A percentile compares a stretch with the other conserved stretches of the same genome.
phyloP scores from a whole-genome alignment of 1,140 invertebrate species.

The Sinonovacula constricta region DNA sequence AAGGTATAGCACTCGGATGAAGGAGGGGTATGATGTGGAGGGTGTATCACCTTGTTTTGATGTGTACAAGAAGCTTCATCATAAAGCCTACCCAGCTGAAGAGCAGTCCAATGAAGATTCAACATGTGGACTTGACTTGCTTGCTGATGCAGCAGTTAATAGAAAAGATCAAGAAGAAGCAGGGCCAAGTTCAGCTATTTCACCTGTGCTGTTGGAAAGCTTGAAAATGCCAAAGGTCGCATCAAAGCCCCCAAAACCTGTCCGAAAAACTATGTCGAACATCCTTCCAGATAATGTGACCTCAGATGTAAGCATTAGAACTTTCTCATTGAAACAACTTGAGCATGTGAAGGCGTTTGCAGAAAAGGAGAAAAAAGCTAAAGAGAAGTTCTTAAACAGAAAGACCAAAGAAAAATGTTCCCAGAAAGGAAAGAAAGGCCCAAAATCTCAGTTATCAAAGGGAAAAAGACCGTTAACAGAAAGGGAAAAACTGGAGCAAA shows the following conservation, averaged over 20 bases:
- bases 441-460: neutral
- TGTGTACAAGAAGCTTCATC: too few species aligned
- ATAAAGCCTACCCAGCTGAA: too few species aligned
- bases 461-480: neutral
- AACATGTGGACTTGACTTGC: too few species aligned
- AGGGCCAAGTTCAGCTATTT: too few species aligned
- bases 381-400: neutral
- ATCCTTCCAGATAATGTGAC: constrained; percentile 17
- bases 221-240: constrained; percentile 2
- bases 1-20: constrained; percentile 9
- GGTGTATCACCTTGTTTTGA: constrained; percentile 50
- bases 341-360: constrained; percentile 33
- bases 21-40: too few species aligned
- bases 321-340: too few species aligned
- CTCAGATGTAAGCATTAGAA: too few species aligned
- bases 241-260: neutral
- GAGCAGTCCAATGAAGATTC: constrained; percentile 7
- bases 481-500: neutral
- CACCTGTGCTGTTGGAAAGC: too few species aligned
- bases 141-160: too few species aligned
- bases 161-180: too few species aligned
- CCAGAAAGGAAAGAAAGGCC: neutral
- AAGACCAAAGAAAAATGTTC: constrained; percentile 1
- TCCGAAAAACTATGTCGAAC: neutral
- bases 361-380: constrained; percentile 2